Base-by-base conservation (phyloP, 2,797 vertebrate species). In the Adelosebastes latens region DNA sequence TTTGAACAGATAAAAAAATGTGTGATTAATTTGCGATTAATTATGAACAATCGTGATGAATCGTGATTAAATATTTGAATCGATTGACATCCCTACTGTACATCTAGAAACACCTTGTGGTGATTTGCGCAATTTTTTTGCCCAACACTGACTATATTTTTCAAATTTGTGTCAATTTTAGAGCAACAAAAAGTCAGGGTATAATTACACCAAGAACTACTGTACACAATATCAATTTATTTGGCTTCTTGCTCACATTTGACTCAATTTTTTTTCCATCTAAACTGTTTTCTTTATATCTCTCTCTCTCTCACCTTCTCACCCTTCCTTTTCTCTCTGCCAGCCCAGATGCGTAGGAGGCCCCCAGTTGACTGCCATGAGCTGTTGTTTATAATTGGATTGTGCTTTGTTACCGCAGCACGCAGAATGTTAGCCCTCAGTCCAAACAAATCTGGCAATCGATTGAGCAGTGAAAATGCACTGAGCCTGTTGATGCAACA, bases 351-450 rank as follows among this genome's bases (percentile, higher is more conserved):
- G 74, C 9, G 20, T 64, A 52, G 62, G 69, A 83, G 60, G 72
- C n/a, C 60, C 69, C 61, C 22, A 63, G 56, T 65, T 25, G 34
- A 74, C 34, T 42, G 55, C 34, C 36, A 10, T 11, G 32, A 62
- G 63, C 46, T 75, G 71, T 46, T 77, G 58, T 77, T 77, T 56
- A 24, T 79, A 66, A 77, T 75, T 72, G 65, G 18, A 10, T 69
- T 81, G 31, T 24, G 61, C 53, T 82, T 75, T 70, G 62, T 60
- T 66, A 32, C 31, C 56, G 53, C 27, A 31, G 71, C 52, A 53
- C 20, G 22, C 59, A 68, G 6, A 68, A 69, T 29, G 59, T 71
- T 64, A 36, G 42, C 67, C 74, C 66, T 78, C 60, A 27, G 10
- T 69, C 32, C 52, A 81, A 70, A 80, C 10, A n/a, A 49, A 71